These are phyloP conservation scores for Argentina silus DNA, from an alignment of 2,797 vertebrate genomes.

Conservation along the genomic window DNA sequence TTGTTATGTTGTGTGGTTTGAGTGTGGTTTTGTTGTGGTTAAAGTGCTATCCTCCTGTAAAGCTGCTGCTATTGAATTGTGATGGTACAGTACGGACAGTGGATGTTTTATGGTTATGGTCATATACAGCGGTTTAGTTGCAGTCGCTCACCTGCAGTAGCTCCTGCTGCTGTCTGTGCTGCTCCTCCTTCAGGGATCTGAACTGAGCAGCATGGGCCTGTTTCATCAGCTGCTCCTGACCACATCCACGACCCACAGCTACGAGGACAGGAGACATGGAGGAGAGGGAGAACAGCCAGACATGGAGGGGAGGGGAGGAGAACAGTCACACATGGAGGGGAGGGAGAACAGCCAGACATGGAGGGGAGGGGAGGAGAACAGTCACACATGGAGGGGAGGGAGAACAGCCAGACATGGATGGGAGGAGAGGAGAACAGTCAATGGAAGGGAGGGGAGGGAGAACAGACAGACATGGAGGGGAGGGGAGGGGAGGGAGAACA, in stretches of 20 bases:
- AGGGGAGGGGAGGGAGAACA: too few relatives aligned
- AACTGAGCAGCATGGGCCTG: slow-evolving; percentile 60
- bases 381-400: too few relatives aligned
- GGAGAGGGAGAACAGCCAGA: neutral
- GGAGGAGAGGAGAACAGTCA: too few relatives aligned
- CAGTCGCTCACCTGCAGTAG: slow-evolving; percentile 71
- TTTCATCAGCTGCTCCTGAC: slow-evolving; percentile 49
- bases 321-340: neutral
- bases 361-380: too few relatives aligned
- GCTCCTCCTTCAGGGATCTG: slow-evolving; percentile 66
- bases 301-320: neutral
- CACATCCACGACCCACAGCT: neutral
- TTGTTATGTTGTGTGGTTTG: too few relatives aligned
- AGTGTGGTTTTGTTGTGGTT: too few relatives aligned
- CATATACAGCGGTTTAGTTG: neutral
- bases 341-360: neutral
- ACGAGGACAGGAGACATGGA: neutral
- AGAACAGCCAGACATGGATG: neutral
- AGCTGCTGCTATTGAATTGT: too few relatives aligned
- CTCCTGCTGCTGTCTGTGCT: slow-evolving; percentile 66
- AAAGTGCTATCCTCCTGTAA: too few relatives aligned
- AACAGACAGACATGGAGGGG: neutral
- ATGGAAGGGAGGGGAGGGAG: too few relatives aligned
- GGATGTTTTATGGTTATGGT: slow-evolving; percentile 16
- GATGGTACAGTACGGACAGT: neutral